Evolutionary conservation across 1,140 invertebrate species (phyloP), one percentile per base, ranked within the genome.

Genomic region (Atta colombica): DNA sequence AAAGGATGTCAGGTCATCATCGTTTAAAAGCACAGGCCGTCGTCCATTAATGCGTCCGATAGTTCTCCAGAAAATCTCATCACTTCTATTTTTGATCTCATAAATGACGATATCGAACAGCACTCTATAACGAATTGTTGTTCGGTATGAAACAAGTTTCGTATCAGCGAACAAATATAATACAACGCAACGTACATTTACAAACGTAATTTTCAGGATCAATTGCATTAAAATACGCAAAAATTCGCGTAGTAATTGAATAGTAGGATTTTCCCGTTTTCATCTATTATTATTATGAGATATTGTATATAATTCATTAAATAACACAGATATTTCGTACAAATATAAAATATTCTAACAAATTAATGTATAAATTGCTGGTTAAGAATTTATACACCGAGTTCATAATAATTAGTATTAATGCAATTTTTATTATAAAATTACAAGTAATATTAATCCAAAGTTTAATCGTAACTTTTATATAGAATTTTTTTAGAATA

Each of bases 61-160:
- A 84, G 87, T 82, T 90, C 82, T 60, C 49, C 71, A 58, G 45
- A 77, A 90, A 90, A 90, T 90, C 88, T 90, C 86, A 88, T 90
- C 86, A 66, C 51, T 75, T 88, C 87, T 87, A 91, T 90, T 91
- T 90, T 90, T 81, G 77, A 88, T 86, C 58, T 39, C 55, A 58
- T 80, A 68, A 85, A 18, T 45, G 51, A 39, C 63, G 55, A 69
- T 45, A 45, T 85, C 61, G 69, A 84, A 53, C 21, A 74, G 49
- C 45, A 45, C 21, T 35, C 81, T 49, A 25, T 71, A 68, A 71
- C 66, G 55, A 81, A 49, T 71, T 63, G 65, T 60, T 39, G 65
- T 49, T 31, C 28, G 12, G 7, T 21, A n/a, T n/a, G 16, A 82
- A 74, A 74, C 55, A 75, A 74, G 6, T 82, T 82, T 72, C 35